Evolutionary conservation across 2,888 invertebrate genomes (phyloP).

Genomic region (Hirudinaria manillensis): DNA sequence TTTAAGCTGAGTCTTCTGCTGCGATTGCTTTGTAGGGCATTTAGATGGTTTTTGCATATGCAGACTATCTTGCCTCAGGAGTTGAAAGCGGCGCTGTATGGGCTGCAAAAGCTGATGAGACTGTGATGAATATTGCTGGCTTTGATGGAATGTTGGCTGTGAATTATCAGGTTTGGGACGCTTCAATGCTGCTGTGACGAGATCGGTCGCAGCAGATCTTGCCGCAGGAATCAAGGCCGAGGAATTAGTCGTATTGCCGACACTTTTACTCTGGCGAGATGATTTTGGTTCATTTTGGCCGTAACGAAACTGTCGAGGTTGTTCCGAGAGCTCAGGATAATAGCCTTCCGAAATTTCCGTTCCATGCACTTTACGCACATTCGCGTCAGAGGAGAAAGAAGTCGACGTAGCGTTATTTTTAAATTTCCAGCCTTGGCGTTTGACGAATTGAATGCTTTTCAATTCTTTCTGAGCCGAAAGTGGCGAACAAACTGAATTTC

Average conservation of each 20-base stretch:
- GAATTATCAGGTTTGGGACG: neutral
- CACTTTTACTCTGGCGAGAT: neutral
- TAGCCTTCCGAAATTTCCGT: neutral
- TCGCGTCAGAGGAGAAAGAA: neutral
- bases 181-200: neutral
- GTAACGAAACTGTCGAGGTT: too few relatives aligned
- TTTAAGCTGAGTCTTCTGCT: neutral
- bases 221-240: neutral
- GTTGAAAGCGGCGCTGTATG: neutral
- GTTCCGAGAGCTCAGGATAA: neutral
- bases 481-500: neutral
- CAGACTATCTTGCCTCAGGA: neutral
- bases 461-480: neutral
- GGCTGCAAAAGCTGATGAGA: neutral
- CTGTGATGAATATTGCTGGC: neutral
- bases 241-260: neutral
- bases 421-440: neutral
- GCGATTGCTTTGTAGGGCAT: neutral
- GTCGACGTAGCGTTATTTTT: neutral
- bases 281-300: neutral
- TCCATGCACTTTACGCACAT: neutral
- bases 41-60: neutral
- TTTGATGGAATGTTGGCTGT: constrained; percentile 7
- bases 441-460: neutral
- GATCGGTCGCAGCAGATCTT: neutral